phyloP scores from a whole-genome alignment of 2,888 invertebrate species.

The Chrysodeixis includens region DNA sequence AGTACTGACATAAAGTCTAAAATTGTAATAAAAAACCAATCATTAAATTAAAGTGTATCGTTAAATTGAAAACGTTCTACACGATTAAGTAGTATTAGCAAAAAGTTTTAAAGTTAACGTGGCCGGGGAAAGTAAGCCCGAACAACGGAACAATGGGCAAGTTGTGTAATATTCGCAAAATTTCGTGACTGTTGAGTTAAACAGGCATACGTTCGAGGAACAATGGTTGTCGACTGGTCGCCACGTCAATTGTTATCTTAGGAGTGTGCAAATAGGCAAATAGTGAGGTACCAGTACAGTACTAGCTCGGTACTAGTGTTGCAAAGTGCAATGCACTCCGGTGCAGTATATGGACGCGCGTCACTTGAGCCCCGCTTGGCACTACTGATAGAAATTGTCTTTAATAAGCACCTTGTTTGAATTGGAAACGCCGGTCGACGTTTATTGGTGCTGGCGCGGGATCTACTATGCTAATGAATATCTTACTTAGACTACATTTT shows the following conservation, averaged over 20 bases:
- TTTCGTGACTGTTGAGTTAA: constrained; percentile 33
- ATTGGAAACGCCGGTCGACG: constrained; percentile 26
- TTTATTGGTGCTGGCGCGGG: constrained; percentile 26
- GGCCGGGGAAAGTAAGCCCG: constrained; percentile 58
- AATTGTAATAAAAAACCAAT: neutral
- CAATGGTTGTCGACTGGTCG: constrained; percentile 55
- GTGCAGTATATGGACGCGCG: constrained; percentile 66
- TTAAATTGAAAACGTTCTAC: constrained; percentile 47
- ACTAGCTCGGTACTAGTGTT: too few species aligned
- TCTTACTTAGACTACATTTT: constrained; percentile 46
- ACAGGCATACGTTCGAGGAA: constrained; percentile 37
- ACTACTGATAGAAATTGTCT: constrained; percentile 55
- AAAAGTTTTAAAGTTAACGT: constrained; percentile 56
- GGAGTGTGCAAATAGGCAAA: constrained; percentile 71
- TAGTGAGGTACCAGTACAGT: too few species aligned
- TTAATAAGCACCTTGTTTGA: constrained; percentile 46
- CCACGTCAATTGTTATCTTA: constrained; percentile 72
- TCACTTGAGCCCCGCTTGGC: constrained; percentile 62
- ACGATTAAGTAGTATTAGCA: constrained; percentile 54
- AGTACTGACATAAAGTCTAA: neutral
- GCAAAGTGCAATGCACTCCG: constrained; percentile 76
- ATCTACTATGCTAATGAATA: constrained; percentile 39
- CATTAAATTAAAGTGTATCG: constrained; percentile 22
- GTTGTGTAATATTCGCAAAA: constrained; percentile 51
- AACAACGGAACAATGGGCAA: constrained; percentile 32